phyloP scores from a whole-genome alignment of 2,888 invertebrate species.

The Orthosia cruda region DNA sequence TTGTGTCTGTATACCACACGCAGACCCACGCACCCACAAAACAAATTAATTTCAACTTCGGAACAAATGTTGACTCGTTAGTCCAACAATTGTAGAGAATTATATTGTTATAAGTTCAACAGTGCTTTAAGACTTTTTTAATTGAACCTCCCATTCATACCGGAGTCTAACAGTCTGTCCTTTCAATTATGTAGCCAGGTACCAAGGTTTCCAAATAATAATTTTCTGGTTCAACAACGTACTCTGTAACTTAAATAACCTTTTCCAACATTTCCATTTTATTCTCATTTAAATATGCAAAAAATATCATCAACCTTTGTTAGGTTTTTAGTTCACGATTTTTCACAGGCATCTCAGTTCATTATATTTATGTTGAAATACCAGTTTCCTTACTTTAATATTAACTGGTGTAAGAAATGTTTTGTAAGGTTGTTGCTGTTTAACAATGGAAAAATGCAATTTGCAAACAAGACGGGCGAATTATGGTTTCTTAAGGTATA shows the following conservation, averaged over 20 bases:
- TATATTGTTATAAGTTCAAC: conserved; percentile 65
- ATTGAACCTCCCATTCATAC: conserved; percentile 62
- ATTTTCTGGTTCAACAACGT: conserved; percentile 23
- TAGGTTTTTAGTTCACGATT: conserved; percentile 32
- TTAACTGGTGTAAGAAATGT: conserved; percentile 33
- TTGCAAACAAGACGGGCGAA: conserved; percentile 46
- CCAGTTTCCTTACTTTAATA: conserved; percentile 20
- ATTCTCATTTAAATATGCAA: conserved; percentile 41
- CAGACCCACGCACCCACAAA: conserved; percentile 76
- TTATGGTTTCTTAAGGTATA: conserved; percentile 40
- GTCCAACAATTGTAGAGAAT: conserved; percentile 75
- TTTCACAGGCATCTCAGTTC: conserved; percentile 25
- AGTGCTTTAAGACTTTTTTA: conserved; percentile 63
- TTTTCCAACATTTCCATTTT: conserved; percentile 31
- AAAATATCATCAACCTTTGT: conserved; percentile 43
- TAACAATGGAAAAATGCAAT: conserved; percentile 55
- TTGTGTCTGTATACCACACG: conserved; percentile 78
- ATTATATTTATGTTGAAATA: conserved; percentile 37
- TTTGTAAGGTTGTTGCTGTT: conserved; percentile 34
- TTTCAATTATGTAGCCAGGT: conserved; percentile 38
- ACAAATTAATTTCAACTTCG: conserved; percentile 86
- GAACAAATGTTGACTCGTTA: conserved; percentile 85
- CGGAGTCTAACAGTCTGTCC: conserved; percentile 22
- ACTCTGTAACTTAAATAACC: conserved; percentile 33
- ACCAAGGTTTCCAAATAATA: conserved; percentile 37